These are phyloP conservation scores for Calliphora vicina DNA, from an alignment of 1,140 invertebrate genomes.

Conservation along the genomic window DNA sequence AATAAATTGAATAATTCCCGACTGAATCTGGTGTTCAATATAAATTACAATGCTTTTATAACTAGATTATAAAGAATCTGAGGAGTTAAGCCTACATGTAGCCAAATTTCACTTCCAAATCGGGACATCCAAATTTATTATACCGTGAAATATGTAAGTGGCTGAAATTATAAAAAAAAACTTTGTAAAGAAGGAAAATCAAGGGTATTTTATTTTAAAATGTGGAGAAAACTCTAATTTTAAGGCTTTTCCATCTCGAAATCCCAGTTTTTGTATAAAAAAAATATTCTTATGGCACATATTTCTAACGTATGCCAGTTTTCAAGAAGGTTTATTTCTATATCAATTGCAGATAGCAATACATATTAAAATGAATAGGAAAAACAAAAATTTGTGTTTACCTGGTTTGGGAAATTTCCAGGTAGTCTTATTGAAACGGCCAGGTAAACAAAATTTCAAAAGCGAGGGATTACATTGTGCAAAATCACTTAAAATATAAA, in stretches of 20 bases:
- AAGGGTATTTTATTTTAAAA: too few species aligned
- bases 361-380: background rate
- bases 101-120: too few species aligned
- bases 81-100: too few species aligned
- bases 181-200: too few species aligned
- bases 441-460: background rate
- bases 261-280: background rate
- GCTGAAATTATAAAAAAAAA: too few species aligned
- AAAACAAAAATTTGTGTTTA: background rate
- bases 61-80: too few species aligned
- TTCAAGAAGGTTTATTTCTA: background rate
- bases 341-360: background rate
- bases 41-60: too few species aligned
- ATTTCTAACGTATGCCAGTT: background rate
- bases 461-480: background rate
- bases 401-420: conserved; percentile 11
- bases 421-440: background rate
- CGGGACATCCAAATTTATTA: too few species aligned
- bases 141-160: too few species aligned
- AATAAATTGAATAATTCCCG: too few species aligned
- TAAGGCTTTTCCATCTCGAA: background rate
- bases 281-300: conserved; percentile 7
- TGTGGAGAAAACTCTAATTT: background rate
- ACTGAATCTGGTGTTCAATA: too few species aligned
- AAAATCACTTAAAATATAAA: background rate